Evolutionary conservation across 2,113 vertebrate genomes (phyloP).

Genomic region (Ctenodactylus gundi): DNA sequence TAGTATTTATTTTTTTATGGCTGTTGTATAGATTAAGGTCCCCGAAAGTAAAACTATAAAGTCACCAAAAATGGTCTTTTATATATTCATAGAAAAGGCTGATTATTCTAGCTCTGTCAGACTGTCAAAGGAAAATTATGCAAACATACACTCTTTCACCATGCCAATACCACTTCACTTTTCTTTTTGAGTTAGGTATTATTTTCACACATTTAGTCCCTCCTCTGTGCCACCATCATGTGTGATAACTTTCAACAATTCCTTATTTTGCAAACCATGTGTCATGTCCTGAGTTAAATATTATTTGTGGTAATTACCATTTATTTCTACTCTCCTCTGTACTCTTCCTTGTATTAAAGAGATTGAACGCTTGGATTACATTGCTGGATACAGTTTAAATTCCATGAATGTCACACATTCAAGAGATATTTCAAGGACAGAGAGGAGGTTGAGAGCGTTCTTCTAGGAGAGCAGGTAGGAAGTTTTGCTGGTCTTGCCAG

Average conservation of each 20-base stretch:
- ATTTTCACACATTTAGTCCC: background rate
- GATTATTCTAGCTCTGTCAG: background rate
- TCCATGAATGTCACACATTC: background rate
- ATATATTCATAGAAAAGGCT: background rate
- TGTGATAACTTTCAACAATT: background rate
- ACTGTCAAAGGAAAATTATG: background rate
- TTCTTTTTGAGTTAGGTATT: background rate
- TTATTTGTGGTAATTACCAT: background rate
- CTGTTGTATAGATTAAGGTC: background rate
- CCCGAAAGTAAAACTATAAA: background rate
- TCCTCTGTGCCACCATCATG: background rate
- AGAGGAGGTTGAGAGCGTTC: background rate
- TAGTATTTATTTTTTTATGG: background rate
- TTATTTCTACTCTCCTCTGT: background rate
- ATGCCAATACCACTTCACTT: background rate
- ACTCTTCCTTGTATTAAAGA: background rate
- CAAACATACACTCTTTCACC: background rate
- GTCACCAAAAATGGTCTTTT: background rate
- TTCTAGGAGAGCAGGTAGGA: background rate
- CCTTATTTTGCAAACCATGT: background rate
- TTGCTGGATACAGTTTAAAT: constrained; percentile 8
- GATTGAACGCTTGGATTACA: background rate
- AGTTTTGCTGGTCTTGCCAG: background rate
- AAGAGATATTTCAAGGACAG: background rate
- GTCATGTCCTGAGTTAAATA: background rate